A percentile compares a stretch with the other conserved stretches of the same genome.
phyloP scores from a whole-genome alignment of 2,888 invertebrate species.

The Apeira syringaria region DNA sequence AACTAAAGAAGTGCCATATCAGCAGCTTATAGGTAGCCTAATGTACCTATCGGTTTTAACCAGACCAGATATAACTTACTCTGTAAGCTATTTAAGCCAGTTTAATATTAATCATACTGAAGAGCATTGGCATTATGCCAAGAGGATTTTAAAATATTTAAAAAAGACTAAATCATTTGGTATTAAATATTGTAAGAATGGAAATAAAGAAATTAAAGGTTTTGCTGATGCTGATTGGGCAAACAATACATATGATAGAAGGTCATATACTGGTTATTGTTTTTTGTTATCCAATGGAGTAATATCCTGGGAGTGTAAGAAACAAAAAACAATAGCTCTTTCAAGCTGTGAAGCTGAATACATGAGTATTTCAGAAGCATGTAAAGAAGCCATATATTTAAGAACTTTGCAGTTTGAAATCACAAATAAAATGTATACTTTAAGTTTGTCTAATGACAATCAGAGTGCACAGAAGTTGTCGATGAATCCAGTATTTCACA shows the following conservation, averaged over 20 bases:
- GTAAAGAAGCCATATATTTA: no score
- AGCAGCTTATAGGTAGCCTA: conserved; percentile 25
- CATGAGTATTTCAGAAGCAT: no score
- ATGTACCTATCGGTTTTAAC: conserved; percentile 30
- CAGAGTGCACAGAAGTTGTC: conserved; percentile 7
- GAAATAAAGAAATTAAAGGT: background rate
- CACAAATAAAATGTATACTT: background rate
- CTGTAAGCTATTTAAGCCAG: conserved; percentile 28
- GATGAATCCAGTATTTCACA: background rate
- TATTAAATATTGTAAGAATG: conserved; percentile 11
- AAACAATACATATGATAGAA: no score
- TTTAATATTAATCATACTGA: conserved; percentile 30
- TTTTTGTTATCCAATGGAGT: no score
- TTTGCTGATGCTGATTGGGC: no score
- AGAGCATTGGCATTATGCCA: conserved; percentile 23
- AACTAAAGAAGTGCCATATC: background rate
- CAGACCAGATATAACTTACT: conserved; percentile 30
- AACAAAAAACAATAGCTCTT: no score
- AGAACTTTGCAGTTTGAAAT: no score
- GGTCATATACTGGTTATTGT: no score
- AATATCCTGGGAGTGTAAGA: no score
- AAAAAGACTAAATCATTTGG: conserved; percentile 25
- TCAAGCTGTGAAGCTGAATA: no score
- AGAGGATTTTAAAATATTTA: conserved; percentile 25
- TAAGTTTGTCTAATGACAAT: background rate